Base-by-base conservation (phyloP, 2,113 vertebrate genomes). In the Stegostoma tigrinum region DNA sequence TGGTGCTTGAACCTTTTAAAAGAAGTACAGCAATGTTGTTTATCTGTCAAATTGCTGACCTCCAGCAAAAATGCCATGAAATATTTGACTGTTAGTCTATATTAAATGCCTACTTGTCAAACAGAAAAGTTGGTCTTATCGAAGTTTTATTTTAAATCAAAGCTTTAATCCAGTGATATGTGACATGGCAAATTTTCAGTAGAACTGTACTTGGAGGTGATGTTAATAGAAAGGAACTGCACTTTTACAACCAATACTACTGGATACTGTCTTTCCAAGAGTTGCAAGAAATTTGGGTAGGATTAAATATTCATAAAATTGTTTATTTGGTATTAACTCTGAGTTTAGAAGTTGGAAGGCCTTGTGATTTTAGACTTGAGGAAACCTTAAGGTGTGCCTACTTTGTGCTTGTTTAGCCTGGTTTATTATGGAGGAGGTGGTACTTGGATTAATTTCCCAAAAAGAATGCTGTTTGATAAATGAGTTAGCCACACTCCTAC, bases 1-100 rank as follows among this genome's bases (percentile, higher is more conserved):
- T 93, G n/a, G 89, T 66, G 89, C 89, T 93, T 93, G 61, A 66
- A 93, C n/a, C 89, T 17, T 10, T 93, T 66, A 61, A 91, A 64
- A 91, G 30, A n/a, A 34, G 89, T 34, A 91, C 61, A 64, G 89
- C 89, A 91, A 64, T 34, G 21, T 93, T 93, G n/a, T 0, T 66
- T 93, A 27, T 90, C 24, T 0, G 17, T 61, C 52, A 27, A 90
- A n/a, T 93, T 93, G 55, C 61, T 38, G 61, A 66, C 64, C 17
- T 27, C 24, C 24, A 34, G 14, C 30, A 93, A 93, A 90, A 38
- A 2, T 34, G 38, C 5, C 34, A 66, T n/a, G 23, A 66, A 61
- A 64, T 90, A 61, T 34, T 90, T 90, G 87, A 90, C 30, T 3
- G 6, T 66, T 38, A 66, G 27, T 87, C 52, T 91, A 21, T 64